phyloP scores from a whole-genome alignment of 2,113 vertebrate species.

The Cichladusa arquata region DNA sequence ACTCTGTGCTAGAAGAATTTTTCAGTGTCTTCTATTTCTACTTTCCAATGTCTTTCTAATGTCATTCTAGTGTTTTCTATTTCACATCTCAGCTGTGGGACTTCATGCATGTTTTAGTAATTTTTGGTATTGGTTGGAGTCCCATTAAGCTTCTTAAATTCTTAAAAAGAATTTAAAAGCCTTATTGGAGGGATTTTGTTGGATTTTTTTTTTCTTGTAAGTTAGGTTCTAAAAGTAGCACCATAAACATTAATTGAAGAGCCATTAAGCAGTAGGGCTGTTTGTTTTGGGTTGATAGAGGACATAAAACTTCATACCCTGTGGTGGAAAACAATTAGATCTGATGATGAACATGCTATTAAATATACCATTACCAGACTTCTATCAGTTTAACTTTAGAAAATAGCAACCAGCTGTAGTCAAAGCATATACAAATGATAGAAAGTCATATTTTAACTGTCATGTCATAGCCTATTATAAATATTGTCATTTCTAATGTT shows the following conservation, averaged over 20 bases:
- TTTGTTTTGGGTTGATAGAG: constrained; percentile 68
- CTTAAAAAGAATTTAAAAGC: no score
- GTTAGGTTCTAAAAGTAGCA: constrained; percentile 55
- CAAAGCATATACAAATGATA: constrained; percentile 26
- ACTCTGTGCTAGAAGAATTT: background rate
- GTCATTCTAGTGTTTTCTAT: background rate
- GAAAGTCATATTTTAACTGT: constrained; percentile 59
- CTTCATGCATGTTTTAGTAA: background rate
- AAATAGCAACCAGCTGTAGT: constrained; percentile 46
- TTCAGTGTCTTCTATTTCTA: background rate
- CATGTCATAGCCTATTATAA: constrained; percentile 56
- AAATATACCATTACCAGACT: constrained; percentile 54
- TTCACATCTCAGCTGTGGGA: background rate
- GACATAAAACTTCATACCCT: constrained; percentile 63
- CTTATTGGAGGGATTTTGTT: constrained; percentile 3
- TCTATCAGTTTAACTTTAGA: constrained; percentile 20
- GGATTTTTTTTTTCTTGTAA: constrained; percentile 59
- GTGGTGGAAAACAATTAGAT: constrained; percentile 70
- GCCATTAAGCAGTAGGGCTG: constrained; percentile 53
- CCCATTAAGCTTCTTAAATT: constrained; percentile 47
- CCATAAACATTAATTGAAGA: constrained; percentile 71
- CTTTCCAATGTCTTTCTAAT: background rate
- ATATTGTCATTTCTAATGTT: constrained; percentile 51
- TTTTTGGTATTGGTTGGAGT: constrained; percentile 9
- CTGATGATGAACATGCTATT: constrained; percentile 51